Conservation (phyloP, 2,113 vertebrate genomes). For the Ahaetulla prasina region DNA sequence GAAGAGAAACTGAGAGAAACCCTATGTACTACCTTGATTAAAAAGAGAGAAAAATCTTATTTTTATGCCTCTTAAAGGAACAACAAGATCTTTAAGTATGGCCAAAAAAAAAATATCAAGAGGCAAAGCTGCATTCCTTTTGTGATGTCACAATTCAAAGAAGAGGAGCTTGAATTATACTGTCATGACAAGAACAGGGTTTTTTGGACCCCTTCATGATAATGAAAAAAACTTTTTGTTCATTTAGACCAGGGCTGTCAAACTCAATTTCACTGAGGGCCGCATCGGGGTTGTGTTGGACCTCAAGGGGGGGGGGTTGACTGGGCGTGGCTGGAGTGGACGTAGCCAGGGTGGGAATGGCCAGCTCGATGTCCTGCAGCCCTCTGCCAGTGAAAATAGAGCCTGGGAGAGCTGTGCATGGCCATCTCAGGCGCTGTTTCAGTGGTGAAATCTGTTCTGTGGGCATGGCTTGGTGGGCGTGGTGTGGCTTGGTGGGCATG, state of each 20-base stretch:
- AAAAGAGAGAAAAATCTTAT: not conserved
- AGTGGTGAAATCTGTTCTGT: too few relatives aligned
- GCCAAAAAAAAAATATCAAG: not conserved
- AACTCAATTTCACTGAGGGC: too few relatives aligned
- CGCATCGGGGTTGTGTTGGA: too few relatives aligned
- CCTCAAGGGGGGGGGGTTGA: too few relatives aligned
- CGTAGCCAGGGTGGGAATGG: too few relatives aligned
- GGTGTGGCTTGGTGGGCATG: too few relatives aligned
- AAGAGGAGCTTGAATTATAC: not conserved
- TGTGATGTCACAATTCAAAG: not conserved
- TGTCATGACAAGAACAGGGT: not conserved
- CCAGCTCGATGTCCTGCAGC: too few relatives aligned
- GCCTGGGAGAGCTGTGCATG: too few relatives aligned
- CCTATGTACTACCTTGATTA: not conserved
- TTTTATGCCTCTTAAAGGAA: not conserved
- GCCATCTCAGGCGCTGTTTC: too few relatives aligned
- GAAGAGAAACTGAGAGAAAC: not conserved
- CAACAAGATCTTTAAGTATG: not conserved
- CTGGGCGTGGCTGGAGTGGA: too few relatives aligned
- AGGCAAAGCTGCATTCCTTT: not conserved
- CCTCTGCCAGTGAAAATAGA: too few relatives aligned
- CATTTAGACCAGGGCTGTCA: not conserved
- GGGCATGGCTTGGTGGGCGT: too few relatives aligned
- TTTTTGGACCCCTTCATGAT: not conserved
- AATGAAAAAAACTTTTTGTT: not conserved